A percentile compares a stretch with the other conserved stretches of the same genome.
phyloP scores from a whole-genome alignment of 2,113 vertebrate genomes.

The Ondatra zibethicus region DNA sequence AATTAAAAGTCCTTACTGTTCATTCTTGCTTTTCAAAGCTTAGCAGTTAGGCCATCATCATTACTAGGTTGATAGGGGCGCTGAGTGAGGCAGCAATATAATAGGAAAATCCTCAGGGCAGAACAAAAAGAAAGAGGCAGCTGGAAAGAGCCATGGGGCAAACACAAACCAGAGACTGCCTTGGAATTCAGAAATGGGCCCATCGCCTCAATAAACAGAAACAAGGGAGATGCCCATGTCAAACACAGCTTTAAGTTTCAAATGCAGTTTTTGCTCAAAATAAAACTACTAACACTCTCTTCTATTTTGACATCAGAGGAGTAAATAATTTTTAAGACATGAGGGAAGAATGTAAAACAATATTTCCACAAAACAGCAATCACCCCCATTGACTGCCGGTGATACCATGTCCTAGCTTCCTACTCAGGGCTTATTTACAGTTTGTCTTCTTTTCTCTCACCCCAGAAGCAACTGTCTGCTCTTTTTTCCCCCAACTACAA shows the following conservation, averaged over 20 bases:
- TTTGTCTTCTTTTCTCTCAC: slow-evolving; percentile 66
- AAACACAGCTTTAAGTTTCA: slow-evolving; percentile 70
- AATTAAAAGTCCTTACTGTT: slow-evolving; percentile 78
- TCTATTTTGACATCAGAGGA: slow-evolving; percentile 65
- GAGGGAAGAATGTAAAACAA: slow-evolving; percentile 69
- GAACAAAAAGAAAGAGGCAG: slow-evolving; percentile 72
- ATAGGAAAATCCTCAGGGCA: slow-evolving; percentile 65
- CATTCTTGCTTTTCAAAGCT: slow-evolving; percentile 68
- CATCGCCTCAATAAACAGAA: slow-evolving; percentile 71
- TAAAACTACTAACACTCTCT: slow-evolving; percentile 53
- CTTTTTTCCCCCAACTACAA: slow-evolving; percentile 68
- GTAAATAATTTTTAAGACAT: slow-evolving; percentile 70
- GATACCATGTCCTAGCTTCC: slow-evolving; percentile 68
- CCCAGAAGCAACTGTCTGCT: slow-evolving; percentile 75
- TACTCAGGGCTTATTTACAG: slow-evolving; percentile 9
- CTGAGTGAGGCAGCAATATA: slow-evolving; percentile 80
- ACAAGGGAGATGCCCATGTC: slow-evolving; percentile 67
- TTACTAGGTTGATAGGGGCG: slow-evolving; percentile 76
- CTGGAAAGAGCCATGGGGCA: slow-evolving; percentile 64
- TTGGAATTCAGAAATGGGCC: slow-evolving; percentile 22
- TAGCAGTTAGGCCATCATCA: slow-evolving; percentile 80
- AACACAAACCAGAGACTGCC: slow-evolving; percentile 15
- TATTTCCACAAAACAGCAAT: slow-evolving; percentile 75
- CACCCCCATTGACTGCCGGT: slow-evolving; percentile 67
- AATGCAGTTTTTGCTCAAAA: slow-evolving; percentile 58